phyloP scores from a whole-genome alignment of 1,140 invertebrate species.

The Ceratoteleas bidentatus region DNA sequence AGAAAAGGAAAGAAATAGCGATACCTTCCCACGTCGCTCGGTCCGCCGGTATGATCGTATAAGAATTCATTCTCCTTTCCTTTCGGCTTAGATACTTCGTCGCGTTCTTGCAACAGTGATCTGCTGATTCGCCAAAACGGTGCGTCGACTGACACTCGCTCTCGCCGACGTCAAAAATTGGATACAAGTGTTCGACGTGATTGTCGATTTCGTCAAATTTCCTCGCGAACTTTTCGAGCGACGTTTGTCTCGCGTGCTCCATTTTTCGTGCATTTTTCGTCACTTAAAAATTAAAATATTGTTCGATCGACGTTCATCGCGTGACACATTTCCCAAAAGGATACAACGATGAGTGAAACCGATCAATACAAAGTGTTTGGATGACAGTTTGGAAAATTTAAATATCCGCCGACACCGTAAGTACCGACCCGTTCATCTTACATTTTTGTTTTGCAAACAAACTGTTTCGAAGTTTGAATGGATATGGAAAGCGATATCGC shows the following conservation, averaged over 20 bases:
- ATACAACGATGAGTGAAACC: slow-evolving; percentile 12
- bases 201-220: not conserved
- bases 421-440: not conserved
- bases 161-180: slow-evolving; percentile 26
- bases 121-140: slow-evolving; percentile 73
- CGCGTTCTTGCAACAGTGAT: slow-evolving; percentile 63
- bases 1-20: slow-evolving; percentile 49
- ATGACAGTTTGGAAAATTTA: not conserved
- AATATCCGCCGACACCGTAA: slow-evolving; percentile 12
- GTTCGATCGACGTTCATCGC: not conserved
- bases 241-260: too few relatives aligned
- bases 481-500: too few relatives aligned
- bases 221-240: too few relatives aligned
- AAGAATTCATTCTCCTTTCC: slow-evolving; percentile 71
- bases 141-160: slow-evolving; percentile 54
- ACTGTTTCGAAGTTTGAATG: not conserved
- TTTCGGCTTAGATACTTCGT: slow-evolving; percentile 62
- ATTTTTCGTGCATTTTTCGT: too few relatives aligned
- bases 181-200: slow-evolving; percentile 29
- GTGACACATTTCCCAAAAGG: slow-evolving; percentile 1
- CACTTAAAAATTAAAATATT: not conserved
- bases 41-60: slow-evolving; percentile 50
- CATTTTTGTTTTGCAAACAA: not conserved
- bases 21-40: slow-evolving; percentile 61
- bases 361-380: slow-evolving; percentile 9